A percentile compares a stretch with the other conserved stretches of the same genome.
Conservation (phyloP, 2,797 vertebrate genomes). For the Carduelis carduelis region DNA sequence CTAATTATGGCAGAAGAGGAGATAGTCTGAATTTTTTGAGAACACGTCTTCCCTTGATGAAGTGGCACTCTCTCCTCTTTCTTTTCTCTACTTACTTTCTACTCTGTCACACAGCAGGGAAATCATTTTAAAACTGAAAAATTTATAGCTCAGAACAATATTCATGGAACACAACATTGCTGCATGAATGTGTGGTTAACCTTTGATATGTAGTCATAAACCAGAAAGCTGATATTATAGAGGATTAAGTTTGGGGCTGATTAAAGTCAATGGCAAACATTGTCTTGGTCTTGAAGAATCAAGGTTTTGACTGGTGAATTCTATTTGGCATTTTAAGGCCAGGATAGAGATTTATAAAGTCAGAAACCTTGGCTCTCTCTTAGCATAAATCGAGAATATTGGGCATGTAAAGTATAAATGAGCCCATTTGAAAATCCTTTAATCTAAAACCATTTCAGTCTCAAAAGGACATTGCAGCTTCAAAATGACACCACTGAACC, state of each 20-base stretch:
- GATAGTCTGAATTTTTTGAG: conserved; percentile 3
- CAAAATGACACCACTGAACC: not conserved
- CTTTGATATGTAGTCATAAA: conserved; percentile 3
- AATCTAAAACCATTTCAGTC: not conserved
- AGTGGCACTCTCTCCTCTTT: not conserved
- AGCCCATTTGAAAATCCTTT: not conserved
- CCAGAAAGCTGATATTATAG: not conserved
- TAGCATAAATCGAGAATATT: not conserved
- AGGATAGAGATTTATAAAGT: not conserved
- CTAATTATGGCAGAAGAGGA: conserved; percentile 14
- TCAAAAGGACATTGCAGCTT: not conserved
- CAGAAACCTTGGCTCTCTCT: not conserved
- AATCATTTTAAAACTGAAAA: conserved; percentile 24
- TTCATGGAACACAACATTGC: not conserved
- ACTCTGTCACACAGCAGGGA: not conserved
- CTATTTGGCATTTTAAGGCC: not conserved
- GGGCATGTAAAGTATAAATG: not conserved
- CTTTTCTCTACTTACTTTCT: not conserved
- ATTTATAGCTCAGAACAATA: not conserved
- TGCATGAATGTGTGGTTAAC: not conserved
- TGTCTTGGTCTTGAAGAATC: not conserved
- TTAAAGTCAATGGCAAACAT: not conserved
- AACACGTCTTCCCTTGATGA: not conserved
- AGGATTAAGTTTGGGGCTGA: not conserved
- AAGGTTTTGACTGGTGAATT: not conserved